Conservation (phyloP, 2,113 vertebrate genomes). For the Hemiscyllium ocellatum region DNA sequence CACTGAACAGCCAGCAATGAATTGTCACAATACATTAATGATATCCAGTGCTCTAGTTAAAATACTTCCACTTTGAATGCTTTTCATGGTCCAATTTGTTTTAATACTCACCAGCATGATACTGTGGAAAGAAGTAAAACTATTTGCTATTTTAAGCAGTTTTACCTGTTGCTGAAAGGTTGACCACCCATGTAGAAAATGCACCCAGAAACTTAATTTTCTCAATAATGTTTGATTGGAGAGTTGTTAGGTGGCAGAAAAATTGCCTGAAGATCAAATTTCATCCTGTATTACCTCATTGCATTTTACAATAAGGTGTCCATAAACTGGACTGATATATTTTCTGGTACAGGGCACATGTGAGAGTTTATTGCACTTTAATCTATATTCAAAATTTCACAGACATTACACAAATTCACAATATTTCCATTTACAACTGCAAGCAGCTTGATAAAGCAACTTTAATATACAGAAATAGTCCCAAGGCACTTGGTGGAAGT, state of each 20-base stretch:
- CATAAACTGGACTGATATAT: background rate
- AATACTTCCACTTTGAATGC: background rate
- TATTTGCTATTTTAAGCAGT: background rate
- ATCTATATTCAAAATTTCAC: background rate
- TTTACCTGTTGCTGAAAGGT: background rate
- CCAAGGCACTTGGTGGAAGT: background rate
- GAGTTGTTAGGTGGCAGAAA: background rate
- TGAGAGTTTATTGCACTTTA: background rate
- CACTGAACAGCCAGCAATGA: background rate
- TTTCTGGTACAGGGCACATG: background rate
- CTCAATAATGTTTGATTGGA: background rate
- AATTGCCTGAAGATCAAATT: background rate
- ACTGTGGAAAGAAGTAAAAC: background rate
- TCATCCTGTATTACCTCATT: background rate
- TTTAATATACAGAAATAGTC: background rate
- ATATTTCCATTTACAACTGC: background rate
- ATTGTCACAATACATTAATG: background rate
- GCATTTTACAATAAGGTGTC: background rate
- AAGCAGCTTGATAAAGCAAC: background rate
- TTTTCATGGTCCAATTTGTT: background rate
- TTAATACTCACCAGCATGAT: background rate
- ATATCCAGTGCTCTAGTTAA: background rate
- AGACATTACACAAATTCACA: background rate
- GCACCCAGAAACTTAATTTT: background rate
- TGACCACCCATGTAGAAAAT: background rate